These are phyloP conservation scores for Scartelaos histophorus DNA, from an alignment of 2,113 vertebrate genomes.

Conservation along the genomic window DNA sequence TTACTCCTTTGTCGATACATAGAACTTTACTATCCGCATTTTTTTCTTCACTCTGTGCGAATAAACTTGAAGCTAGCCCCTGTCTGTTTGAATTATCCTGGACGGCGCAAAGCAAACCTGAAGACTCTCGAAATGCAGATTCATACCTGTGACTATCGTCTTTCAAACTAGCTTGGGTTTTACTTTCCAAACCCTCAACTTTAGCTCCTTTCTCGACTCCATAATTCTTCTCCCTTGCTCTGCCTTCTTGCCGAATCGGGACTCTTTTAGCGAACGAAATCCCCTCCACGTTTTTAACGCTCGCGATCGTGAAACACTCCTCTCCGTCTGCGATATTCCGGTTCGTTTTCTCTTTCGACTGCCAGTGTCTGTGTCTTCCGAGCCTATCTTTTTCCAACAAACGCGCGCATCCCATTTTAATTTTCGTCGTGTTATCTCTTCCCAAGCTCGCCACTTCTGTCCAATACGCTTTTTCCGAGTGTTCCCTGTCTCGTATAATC, in stretches of 20 bases:
- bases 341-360: not conserved
- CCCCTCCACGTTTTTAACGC: conserved; percentile 67
- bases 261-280: conserved; percentile 67
- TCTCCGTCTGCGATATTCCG: conserved; percentile 44
- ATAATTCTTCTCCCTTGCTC: conserved; percentile 26
- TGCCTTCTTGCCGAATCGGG: conserved; percentile 59
- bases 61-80: conserved; percentile 42
- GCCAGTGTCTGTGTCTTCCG: conserved; percentile 25
- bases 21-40: conserved; percentile 47
- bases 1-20: conserved; percentile 30
- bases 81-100: conserved; percentile 21
- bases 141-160: conserved; percentile 31
- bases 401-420: conserved; percentile 28
- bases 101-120: conserved; percentile 37
- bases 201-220: conserved; percentile 37
- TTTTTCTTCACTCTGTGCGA: conserved; percentile 60
- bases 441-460: conserved; percentile 6
- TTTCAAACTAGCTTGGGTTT: not conserved
- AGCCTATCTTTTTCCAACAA: conserved; percentile 31
- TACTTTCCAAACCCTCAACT: conserved; percentile 23
- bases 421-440: conserved; percentile 29
- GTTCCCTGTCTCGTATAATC: conserved; percentile 38
- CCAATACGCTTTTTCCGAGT: conserved; percentile 43
- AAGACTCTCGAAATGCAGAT: conserved; percentile 48
- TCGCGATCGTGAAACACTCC: conserved; percentile 61